Conservation (phyloP, 2,113 vertebrate genomes). For the Stigmatopora argus region DNA sequence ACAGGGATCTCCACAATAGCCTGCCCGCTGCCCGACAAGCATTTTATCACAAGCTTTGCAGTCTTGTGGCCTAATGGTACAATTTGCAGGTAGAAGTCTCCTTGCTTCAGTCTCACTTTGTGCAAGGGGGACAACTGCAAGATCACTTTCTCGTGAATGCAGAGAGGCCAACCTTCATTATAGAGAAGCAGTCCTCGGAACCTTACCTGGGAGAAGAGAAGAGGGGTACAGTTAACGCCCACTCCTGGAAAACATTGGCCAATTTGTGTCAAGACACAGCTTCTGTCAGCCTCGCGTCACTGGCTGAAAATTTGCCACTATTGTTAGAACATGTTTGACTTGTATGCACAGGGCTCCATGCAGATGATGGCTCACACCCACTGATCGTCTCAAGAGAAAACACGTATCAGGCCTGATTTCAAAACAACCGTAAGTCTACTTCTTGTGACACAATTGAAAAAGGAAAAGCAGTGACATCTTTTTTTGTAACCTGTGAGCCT, state of each 20-base stretch:
- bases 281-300: slow-evolving; percentile 20
- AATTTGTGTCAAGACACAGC: slow-evolving; percentile 17
- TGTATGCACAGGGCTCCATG: slow-evolving; percentile 15
- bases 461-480: slow-evolving; percentile 22
- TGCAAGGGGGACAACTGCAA: slow-evolving; percentile 75
- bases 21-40: slow-evolving; percentile 71
- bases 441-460: slow-evolving; percentile 27
- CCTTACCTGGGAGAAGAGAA: slow-evolving; percentile 62
- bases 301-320: slow-evolving; percentile 28
- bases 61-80: slow-evolving; percentile 71
- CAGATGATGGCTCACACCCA: slow-evolving; percentile 36
- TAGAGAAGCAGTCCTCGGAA: slow-evolving; percentile 74
- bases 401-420: slow-evolving; percentile 58
- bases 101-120: slow-evolving; percentile 72
- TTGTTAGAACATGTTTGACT: slow-evolving; percentile 49
- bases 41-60: slow-evolving; percentile 78
- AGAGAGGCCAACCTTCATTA: slow-evolving; percentile 80
- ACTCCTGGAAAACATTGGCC: slow-evolving; percentile 11
- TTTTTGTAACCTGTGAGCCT: slow-evolving; percentile 18
- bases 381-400: slow-evolving; percentile 17
- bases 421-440: slow-evolving; percentile 43
- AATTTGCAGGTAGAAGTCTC: slow-evolving; percentile 80
- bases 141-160: slow-evolving; percentile 76
- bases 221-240: slow-evolving; percentile 21
- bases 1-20: slow-evolving; percentile 72